A percentile compares a stretch with the other conserved stretches of the same genome.
Conservation (phyloP, 2,888 invertebrate species). For the Mesorhabditis spiculigera region DNA sequence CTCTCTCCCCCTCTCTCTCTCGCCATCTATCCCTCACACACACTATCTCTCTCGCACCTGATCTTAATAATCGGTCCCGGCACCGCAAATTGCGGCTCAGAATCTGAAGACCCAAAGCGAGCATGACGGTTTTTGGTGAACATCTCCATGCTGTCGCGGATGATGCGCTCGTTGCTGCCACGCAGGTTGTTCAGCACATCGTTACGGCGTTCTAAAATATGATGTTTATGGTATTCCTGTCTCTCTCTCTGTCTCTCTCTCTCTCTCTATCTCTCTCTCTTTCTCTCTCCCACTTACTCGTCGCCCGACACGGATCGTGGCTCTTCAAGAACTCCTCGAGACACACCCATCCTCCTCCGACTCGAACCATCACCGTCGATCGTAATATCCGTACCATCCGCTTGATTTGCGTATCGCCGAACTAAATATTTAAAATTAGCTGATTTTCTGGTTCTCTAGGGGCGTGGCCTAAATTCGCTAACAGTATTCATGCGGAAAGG, state of each 20-base stretch:
- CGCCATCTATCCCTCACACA: no score
- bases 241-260: not conserved
- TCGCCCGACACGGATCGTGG: constrained; percentile 95
- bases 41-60: constrained; percentile 12
- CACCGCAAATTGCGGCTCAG: not conserved
- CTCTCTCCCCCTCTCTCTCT: no score
- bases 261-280: not conserved
- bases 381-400: constrained; percentile 94
- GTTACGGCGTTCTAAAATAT: no score
- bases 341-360: constrained; percentile 99
- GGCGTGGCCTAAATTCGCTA: no score
- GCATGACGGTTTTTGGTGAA: constrained; percentile 78
- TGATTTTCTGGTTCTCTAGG: not conserved
- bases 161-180: no score
- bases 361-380: constrained; percentile 99
- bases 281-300: constrained; percentile 18
- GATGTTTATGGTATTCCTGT: no score
- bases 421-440: constrained; percentile 67
- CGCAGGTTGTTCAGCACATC: no score
- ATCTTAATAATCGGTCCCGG: constrained; percentile 37
- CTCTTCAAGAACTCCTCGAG: constrained; percentile 97
- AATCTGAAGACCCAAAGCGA: constrained; percentile 10
- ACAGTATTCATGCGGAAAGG: no score
- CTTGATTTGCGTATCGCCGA: constrained; percentile 97
- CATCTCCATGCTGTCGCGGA: constrained; percentile 93